Conservation (phyloP, 2,888 invertebrate genomes). For the Bimastos eiseni region DNA sequence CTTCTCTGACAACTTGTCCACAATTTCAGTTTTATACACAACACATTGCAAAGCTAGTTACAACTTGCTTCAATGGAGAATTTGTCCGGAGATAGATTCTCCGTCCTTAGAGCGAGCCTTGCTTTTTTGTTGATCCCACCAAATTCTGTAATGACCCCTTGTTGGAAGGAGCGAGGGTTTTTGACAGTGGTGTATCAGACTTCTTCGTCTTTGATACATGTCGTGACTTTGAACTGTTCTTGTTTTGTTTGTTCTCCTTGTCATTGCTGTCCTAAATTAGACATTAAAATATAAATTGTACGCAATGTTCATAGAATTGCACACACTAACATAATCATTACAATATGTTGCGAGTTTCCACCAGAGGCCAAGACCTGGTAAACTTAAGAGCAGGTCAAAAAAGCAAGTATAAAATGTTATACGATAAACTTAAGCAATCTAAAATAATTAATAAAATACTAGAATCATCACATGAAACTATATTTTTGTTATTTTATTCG, state of each 20-base stretch:
- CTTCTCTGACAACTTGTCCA: not conserved
- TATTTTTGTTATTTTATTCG: too few relatives aligned
- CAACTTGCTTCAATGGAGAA: not conserved
- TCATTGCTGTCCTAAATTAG: slow-evolving; percentile 8
- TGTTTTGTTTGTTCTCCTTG: not conserved
- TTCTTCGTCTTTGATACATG: not conserved
- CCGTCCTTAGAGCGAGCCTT: not conserved
- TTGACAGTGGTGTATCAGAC: not conserved
- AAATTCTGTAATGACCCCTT: not conserved
- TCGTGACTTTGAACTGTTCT: not conserved
- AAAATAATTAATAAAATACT: not conserved
- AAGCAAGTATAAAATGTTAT: not conserved
- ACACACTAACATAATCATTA: not conserved
- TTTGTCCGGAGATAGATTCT: not conserved
- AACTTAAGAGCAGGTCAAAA: not conserved
- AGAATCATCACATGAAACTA: too few relatives aligned
- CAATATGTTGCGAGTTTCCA: not conserved
- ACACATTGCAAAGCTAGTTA: not conserved
- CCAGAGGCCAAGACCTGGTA: not conserved
- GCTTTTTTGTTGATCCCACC: not conserved
- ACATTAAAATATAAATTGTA: not conserved
- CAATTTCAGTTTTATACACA: not conserved
- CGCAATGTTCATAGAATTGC: not conserved
- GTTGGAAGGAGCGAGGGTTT: slow-evolving; percentile 1
- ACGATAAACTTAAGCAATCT: not conserved